Conservation (phyloP, 2,797 vertebrate genomes). For the Typhlichthys subterraneus region DNA sequence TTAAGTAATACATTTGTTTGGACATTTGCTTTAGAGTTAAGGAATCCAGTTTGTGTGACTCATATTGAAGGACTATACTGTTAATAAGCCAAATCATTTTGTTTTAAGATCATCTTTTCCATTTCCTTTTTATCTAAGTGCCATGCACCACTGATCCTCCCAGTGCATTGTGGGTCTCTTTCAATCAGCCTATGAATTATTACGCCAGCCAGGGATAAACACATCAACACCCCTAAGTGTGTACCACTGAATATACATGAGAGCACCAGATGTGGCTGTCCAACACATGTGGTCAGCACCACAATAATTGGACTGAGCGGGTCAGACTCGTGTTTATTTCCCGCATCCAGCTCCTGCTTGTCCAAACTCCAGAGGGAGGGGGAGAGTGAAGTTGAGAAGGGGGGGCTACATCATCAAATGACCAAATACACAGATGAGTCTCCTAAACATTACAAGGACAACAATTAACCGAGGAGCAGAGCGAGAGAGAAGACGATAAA, state of each 20-base stretch:
- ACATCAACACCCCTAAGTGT: conserved; percentile 4
- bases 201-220: neutral
- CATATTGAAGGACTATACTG: no score
- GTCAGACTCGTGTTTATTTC: conserved; percentile 21
- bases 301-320: neutral
- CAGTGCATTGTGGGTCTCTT: conserved; percentile 15
- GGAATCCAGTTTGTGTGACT: no score
- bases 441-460: conserved; percentile 59
- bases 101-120: no score
- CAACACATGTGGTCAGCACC: neutral
- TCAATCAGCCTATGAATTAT: conserved; percentile 6
- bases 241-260: neutral
- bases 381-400: neutral
- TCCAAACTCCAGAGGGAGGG: conserved; percentile 32
- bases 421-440: conserved; percentile 58
- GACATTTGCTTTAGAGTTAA: no score
- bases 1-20: no score
- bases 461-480: conserved; percentile 55
- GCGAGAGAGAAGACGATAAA: conserved; percentile 28
- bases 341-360: conserved; percentile 13
- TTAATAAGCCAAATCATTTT: no score
- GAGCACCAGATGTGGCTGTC: conserved; percentile 21
- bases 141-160: conserved; percentile 18
- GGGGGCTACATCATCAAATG: conserved; percentile 31
- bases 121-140: conserved; percentile 15